phyloP scores from a whole-genome alignment of 2,888 invertebrate species.

The Ectemnius lituratus region DNA sequence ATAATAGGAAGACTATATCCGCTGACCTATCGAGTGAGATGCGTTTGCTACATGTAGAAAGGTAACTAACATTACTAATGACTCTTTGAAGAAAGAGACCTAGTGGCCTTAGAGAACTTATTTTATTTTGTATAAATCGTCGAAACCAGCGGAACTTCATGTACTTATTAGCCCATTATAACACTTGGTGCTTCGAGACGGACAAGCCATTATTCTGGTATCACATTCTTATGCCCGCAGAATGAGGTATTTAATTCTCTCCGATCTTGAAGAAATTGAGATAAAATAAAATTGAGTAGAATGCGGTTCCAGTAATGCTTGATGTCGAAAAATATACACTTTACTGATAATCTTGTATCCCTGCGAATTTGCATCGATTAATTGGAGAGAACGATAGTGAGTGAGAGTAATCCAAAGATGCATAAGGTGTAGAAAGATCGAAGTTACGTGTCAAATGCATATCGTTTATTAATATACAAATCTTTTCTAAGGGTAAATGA shows the following conservation, averaged over 20 bases:
- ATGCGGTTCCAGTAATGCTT: no score
- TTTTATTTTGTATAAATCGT: slow-evolving; percentile 51
- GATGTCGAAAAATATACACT: no score
- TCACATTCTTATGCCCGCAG: slow-evolving; percentile 9
- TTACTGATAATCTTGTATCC: no score
- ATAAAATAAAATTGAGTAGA: no score
- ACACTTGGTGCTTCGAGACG: slow-evolving; percentile 44
- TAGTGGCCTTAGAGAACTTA: slow-evolving; percentile 66
- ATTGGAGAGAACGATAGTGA: no score
- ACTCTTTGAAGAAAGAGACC: slow-evolving; percentile 55
- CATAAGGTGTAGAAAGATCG: no score
- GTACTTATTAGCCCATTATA: slow-evolving; percentile 10
- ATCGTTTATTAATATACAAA: slow-evolving; percentile 10
- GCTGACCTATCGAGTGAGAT: slow-evolving; percentile 30
- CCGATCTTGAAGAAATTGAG: no score
- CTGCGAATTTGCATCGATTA: no score
- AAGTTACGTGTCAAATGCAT: slow-evolving; percentile 1
- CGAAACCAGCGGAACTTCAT: slow-evolving; percentile 21
- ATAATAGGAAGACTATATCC: slow-evolving; percentile 22
- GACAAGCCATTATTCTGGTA: slow-evolving; percentile 24
- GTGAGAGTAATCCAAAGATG: no score
- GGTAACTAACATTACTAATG: slow-evolving; percentile 37
- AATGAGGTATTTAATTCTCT: no score
- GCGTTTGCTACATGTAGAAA: slow-evolving; percentile 31
- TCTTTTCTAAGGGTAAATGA: slow-evolving; percentile 1